Evolutionary conservation across 1,140 invertebrate species (phyloP).

Genomic region (Drosophila rufa): DNA sequence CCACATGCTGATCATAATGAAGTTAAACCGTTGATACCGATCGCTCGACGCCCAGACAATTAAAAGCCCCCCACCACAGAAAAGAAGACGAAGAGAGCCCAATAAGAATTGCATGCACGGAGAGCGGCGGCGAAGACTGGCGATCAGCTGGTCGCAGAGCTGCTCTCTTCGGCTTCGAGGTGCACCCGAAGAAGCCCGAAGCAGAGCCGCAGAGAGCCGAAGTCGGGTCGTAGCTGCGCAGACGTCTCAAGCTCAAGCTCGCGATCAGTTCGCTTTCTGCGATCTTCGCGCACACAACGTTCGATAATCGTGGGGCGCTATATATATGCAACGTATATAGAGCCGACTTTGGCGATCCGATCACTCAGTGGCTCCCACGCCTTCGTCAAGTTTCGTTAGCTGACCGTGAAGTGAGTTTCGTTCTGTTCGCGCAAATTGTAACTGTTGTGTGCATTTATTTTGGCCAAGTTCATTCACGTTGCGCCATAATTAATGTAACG

Average conservation of each 20-base stretch:
- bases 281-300: slow-evolving; percentile 65
- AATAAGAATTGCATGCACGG: slow-evolving; percentile 59
- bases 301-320: neutral
- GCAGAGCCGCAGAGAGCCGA: neutral
- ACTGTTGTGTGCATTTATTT: slow-evolving; percentile 29
- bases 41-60: slow-evolving; percentile 70
- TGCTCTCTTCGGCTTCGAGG: slow-evolving; percentile 47
- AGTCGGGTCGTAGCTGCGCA: slow-evolving; percentile 25
- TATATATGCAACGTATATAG: slow-evolving; percentile 23
- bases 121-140: slow-evolving; percentile 13
- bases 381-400: slow-evolving; percentile 32
- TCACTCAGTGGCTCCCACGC: slow-evolving; percentile 26
- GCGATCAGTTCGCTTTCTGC: slow-evolving; percentile 66
- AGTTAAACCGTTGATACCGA: slow-evolving; percentile 62
- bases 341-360: slow-evolving; percentile 40
- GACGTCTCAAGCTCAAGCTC: slow-evolving; percentile 47
- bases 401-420: slow-evolving; percentile 64
- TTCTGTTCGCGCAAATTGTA: slow-evolving; percentile 47
- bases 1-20: slow-evolving; percentile 74
- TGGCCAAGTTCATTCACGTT: slow-evolving; percentile 78
- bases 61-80: slow-evolving; percentile 32
- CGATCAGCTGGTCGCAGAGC: slow-evolving; percentile 32
- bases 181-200: neutral
- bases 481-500: slow-evolving; percentile 67
- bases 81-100: slow-evolving; percentile 1